Base-by-base conservation (phyloP, 2,113 vertebrate genomes). In the Phalacrocorax brasilianus region DNA sequence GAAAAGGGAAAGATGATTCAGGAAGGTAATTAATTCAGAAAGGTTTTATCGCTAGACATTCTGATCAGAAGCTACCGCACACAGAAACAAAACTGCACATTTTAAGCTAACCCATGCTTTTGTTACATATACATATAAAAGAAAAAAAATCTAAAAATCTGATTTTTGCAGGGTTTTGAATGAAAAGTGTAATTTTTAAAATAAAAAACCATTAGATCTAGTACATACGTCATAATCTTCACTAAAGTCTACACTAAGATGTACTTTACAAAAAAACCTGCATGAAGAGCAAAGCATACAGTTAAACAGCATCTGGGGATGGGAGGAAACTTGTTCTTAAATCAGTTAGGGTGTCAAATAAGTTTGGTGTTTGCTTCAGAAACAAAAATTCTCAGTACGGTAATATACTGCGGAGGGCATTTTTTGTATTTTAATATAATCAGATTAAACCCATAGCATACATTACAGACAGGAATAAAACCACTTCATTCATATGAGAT, bases 391-490 rank as follows among this genome's bases (percentile, higher is more conserved):
- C 80, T 87, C 45, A n/a, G 56, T 68, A 97, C 87, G 97, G 97
- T 96, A 94, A 97, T 90, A 94, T 85, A 97, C 94, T 96, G 96
- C 52, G 96, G 12, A 93, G 91, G 84, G 81, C 76, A 81, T 68
- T 90, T 78, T 88, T 71, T 83, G 77, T 77, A 33, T 91, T 94
- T 79, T 83, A 82, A 32, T 68, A 88, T 38, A 30, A 76, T 21
- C 78, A 61, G 81, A 91, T 88, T 40, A 80, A 91, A 68, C 32
- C 2, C 4, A 82, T 33, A 96, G 74, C 56, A 81, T 44, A 88
- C 14, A n/a, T 71, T 67, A 94, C 59, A 79, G 67, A 78, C 55
- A 71, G n/a, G 74, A 95, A 95, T 40, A 84, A 94, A 92, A n/a
- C 52, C 47, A 66, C 55, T 89, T 89, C 32, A 73, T 94, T 84